Conservation (phyloP, 2,113 vertebrate species). For the Clarias magur region DNA sequence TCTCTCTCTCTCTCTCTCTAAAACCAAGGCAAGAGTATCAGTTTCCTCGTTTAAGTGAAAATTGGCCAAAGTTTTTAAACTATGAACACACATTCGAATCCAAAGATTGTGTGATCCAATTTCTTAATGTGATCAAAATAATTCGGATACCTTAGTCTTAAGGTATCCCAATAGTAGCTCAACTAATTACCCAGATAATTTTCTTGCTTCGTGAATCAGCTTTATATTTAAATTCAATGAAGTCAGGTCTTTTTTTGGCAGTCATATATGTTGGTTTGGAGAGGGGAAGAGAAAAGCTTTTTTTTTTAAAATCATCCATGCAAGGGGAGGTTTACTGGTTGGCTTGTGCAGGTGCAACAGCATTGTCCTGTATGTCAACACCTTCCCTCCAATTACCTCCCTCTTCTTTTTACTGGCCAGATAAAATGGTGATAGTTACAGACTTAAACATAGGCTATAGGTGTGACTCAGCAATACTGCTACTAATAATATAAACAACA, state of each 20-base stretch:
- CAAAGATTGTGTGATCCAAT: neutral
- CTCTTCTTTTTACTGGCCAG: neutral
- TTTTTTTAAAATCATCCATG: conserved; percentile 42
- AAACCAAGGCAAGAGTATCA: neutral
- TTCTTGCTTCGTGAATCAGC: neutral
- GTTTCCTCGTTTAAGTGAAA: neutral
- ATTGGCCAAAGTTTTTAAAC: neutral
- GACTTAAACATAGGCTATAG: neutral
- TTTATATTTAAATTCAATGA: neutral
- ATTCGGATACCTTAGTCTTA: neutral
- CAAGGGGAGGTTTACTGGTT: conserved; percentile 21
- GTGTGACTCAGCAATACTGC: neutral
- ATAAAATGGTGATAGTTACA: neutral
- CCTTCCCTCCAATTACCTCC: conserved; percentile 58
- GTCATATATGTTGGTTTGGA: conserved; percentile 34
- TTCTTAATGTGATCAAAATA: neutral
- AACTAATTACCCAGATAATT: neutral
- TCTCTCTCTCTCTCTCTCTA: conserved; percentile 46
- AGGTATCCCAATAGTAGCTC: neutral
- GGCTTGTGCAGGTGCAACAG: conserved; percentile 74
- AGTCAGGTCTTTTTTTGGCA: neutral
- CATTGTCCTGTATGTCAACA: conserved; percentile 73
- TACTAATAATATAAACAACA: neutral
- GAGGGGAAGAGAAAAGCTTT: conserved; percentile 55
- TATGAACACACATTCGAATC: neutral